Evolutionary conservation across 1,140 invertebrate genomes (phyloP).

Genomic region (Oedothorax gibbosus): DNA sequence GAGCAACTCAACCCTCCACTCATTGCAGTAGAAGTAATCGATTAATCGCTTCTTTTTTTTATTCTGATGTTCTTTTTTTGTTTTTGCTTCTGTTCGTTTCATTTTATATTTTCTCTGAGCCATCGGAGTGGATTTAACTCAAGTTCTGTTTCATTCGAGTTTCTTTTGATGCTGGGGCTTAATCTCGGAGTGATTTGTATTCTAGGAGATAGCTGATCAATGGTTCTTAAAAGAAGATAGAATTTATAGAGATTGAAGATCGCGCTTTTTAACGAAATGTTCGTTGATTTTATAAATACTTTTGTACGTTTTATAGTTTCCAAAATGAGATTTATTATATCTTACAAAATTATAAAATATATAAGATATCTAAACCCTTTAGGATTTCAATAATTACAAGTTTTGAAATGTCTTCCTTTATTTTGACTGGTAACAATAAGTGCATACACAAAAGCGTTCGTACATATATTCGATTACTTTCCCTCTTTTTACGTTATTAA

Average conservation of each 20-base stretch:
- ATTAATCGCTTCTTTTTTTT: slow-evolving; percentile 36
- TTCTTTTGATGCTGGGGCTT: neutral
- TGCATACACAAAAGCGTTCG: too few relatives aligned
- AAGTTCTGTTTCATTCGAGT: slow-evolving; percentile 3
- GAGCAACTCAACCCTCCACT: slow-evolving; percentile 23
- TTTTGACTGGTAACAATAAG: too few relatives aligned
- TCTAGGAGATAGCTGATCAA: neutral
- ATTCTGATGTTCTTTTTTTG: neutral
- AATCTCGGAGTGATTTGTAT: slow-evolving; percentile 39
- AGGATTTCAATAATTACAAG: neutral
- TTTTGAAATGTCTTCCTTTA: neutral
- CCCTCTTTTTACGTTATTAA: too few relatives aligned
- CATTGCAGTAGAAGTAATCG: slow-evolving; percentile 43
- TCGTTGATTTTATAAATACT: neutral
- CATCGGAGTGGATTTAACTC: slow-evolving; percentile 18
- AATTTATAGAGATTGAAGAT: neutral
- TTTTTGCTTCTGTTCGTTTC: neutral
- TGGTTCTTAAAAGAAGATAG: slow-evolving; percentile 11
- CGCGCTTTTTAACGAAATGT: too few relatives aligned
- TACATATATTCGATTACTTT: too few relatives aligned
- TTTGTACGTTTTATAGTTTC: neutral
- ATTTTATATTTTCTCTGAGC: slow-evolving; percentile 30
- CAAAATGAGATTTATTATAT: neutral
- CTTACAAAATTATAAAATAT: neutral
- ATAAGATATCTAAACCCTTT: neutral